Conservation (phyloP, 2,113 vertebrate genomes). For the Synchiropus splendidus region DNA sequence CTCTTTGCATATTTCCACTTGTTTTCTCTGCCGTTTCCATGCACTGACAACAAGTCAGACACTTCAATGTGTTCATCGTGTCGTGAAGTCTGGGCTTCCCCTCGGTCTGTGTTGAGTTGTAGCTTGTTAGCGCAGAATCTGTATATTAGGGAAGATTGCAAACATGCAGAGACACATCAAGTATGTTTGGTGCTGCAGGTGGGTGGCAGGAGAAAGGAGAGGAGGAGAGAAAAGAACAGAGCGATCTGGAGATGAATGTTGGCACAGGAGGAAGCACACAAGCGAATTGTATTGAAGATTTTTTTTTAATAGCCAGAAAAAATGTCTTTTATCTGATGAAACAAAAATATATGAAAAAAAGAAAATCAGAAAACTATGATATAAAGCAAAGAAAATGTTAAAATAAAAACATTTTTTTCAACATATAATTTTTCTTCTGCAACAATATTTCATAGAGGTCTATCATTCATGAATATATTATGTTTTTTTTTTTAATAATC, state of each 20-base stretch:
- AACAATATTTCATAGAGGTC: too few species aligned
- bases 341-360: too few species aligned
- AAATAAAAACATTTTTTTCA: too few species aligned
- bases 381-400: too few species aligned
- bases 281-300: not conserved
- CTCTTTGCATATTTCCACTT: conserved; percentile 52
- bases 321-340: too few species aligned
- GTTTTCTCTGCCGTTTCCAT: conserved; percentile 8
- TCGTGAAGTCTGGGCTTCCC: not conserved
- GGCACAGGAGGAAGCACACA: not conserved
- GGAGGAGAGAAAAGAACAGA: conserved; percentile 16
- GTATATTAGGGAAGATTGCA: conserved; percentile 7
- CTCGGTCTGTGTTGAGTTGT: not conserved
- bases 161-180: conserved; percentile 52
- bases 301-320: not conserved
- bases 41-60: not conserved
- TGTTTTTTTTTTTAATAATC: too few species aligned
- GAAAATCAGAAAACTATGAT: too few species aligned
- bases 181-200: conserved; percentile 45
- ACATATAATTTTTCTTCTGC: too few species aligned
- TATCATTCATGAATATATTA: too few species aligned
- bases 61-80: too few species aligned
- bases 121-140: conserved; percentile 1
- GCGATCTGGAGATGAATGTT: conserved; percentile 8
- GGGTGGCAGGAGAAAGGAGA: conserved; percentile 40